phyloP scores from a whole-genome alignment of 2,113 vertebrate genomes.

The Oreochromis niloticus region DNA sequence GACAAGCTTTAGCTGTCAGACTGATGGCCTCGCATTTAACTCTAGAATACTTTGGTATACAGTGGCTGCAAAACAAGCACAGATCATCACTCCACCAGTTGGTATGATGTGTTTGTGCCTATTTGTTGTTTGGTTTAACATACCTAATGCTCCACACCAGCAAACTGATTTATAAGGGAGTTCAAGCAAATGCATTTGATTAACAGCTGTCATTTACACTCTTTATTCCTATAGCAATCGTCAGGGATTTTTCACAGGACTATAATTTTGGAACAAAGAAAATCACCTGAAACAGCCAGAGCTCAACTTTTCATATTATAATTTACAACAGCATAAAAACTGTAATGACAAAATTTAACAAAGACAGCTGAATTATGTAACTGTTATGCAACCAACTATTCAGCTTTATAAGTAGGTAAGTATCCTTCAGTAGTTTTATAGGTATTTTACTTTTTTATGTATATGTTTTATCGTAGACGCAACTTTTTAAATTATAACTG shows the following conservation, averaged over 20 bases:
- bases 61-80: neutral
- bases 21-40: neutral
- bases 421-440: neutral
- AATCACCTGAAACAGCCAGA: neutral
- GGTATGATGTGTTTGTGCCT: neutral
- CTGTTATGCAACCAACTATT: neutral
- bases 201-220: neutral
- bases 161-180: neutral
- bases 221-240: accelerated
- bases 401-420: neutral
- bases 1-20: neutral
- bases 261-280: neutral
- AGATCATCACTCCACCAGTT: neutral
- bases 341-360: neutral
- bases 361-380: neutral
- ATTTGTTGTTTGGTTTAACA: neutral
- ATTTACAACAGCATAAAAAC: neutral
- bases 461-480: accelerated
- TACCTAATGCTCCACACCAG: neutral
- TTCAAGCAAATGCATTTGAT: neutral
- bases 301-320: neutral
- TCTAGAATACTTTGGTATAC: neutral
- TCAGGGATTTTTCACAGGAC: neutral
- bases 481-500: neutral
- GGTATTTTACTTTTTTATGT: neutral